phyloP scores from a whole-genome alignment of 1,140 invertebrate genomes.

The Megalopta genalis region DNA sequence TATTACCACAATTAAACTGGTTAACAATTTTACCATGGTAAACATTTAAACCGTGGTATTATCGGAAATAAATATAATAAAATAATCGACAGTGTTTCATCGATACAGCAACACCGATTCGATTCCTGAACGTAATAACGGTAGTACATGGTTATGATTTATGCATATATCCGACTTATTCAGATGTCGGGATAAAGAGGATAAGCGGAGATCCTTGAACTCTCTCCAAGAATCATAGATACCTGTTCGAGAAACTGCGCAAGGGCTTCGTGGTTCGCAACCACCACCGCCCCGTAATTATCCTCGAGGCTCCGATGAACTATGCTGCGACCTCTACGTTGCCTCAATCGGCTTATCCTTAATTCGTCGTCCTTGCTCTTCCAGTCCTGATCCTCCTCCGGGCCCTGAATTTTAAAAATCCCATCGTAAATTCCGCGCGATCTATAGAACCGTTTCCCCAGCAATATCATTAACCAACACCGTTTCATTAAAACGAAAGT shows the following conservation, averaged over 20 bases:
- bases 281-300: conserved; percentile 92
- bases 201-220: background rate
- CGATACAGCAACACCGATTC: too few relatives aligned
- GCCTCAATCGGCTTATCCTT: conserved; percentile 82
- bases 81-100: too few relatives aligned
- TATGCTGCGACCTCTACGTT: conserved; percentile 87
- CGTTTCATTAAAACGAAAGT: conserved; percentile 19
- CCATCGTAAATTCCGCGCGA: conserved; percentile 21
- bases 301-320: conserved; percentile 91
- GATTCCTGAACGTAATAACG: too few relatives aligned
- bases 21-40: too few relatives aligned
- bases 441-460: conserved; percentile 6
- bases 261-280: conserved; percentile 93
- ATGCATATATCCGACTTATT: too few relatives aligned
- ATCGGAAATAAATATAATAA: too few relatives aligned
- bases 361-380: conserved; percentile 76
- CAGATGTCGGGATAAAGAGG: background rate
- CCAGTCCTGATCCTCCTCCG: conserved; percentile 81
- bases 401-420: conserved; percentile 71
- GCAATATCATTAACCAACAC: conserved; percentile 16
- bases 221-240: conserved; percentile 58
- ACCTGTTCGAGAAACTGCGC: conserved; percentile 92
- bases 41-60: too few relatives aligned
- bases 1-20: too few relatives aligned
- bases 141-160: too few relatives aligned